Percentiles rank a stretch among this genome's conserved stretches.
These are phyloP conservation scores for Coryphaenoides rupestris DNA, from an alignment of 2,113 vertebrate species.

Conservation along the genomic window DNA sequence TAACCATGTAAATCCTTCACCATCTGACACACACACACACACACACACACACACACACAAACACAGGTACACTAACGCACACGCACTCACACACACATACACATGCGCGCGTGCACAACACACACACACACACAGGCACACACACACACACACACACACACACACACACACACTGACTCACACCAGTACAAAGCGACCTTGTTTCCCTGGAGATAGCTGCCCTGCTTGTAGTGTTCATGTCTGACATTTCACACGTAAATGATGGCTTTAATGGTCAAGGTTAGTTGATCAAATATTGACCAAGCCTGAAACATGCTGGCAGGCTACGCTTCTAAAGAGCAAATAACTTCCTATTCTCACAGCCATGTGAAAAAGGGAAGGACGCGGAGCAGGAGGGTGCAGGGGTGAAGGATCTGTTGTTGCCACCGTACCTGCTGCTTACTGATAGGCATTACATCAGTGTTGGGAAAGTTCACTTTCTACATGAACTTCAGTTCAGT, in stretches of 20 bases:
- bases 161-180: slow-evolving; percentile 1
- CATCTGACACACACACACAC: slow-evolving; percentile 10
- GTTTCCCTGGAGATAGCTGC: too few relatives aligned
- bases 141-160: slow-evolving; percentile 11
- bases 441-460: too few relatives aligned
- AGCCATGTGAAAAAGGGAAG: not conserved
- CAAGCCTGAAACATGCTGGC: not conserved
- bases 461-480: too few relatives aligned
- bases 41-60: slow-evolving; percentile 21
- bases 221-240: too few relatives aligned
- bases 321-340: not conserved
- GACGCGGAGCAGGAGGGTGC: too few relatives aligned
- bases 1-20: too few relatives aligned
- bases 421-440: too few relatives aligned
- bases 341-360: not conserved
- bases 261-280: not conserved
- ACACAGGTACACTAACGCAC: not conserved
- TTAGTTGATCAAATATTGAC: not conserved
- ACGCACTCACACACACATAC: not conserved
- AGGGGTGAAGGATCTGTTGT: too few relatives aligned
- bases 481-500: too few relatives aligned
- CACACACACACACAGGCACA: not conserved
- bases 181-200: not conserved
- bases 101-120: not conserved
- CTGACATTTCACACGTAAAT: too few relatives aligned